phyloP scores from a whole-genome alignment of 2,113 vertebrate species.

The Gymnorhina tibicen region DNA sequence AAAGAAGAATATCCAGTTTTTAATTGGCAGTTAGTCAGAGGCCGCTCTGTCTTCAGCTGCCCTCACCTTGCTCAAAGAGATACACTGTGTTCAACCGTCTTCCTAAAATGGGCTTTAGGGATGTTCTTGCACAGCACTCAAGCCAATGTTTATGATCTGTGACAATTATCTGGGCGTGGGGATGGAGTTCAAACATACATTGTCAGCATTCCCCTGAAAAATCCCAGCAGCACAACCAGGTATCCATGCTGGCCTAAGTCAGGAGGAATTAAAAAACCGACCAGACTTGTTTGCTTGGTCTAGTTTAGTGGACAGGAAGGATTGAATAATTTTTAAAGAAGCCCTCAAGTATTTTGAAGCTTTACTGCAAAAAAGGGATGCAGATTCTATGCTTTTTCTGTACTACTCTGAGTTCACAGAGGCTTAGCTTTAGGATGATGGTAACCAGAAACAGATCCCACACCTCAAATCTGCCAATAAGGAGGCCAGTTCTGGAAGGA shows the following conservation, averaged over 20 bases:
- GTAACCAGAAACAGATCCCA: background rate
- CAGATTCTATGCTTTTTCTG: background rate
- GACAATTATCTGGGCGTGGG: background rate
- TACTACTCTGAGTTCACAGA: background rate
- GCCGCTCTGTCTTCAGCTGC: background rate
- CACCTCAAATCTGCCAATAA: background rate
- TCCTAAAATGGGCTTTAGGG: slow-evolving; percentile 5
- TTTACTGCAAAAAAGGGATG: background rate
- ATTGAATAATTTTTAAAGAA: background rate
- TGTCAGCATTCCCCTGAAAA: background rate
- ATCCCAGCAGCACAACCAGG: background rate
- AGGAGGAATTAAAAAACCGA: background rate
- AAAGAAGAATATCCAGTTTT: slow-evolving; percentile 57
- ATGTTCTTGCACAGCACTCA: background rate
- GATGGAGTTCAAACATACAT: background rate
- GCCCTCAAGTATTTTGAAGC: background rate
- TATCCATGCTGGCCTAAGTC: background rate
- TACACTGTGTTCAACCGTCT: background rate
- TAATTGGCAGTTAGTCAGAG: slow-evolving; percentile 57
- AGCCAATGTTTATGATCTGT: background rate
- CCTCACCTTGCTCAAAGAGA: slow-evolving; percentile 22
- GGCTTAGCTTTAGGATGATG: background rate
- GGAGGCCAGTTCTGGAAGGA: background rate
- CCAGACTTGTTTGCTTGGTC: background rate
- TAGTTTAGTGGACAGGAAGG: background rate